These are phyloP conservation scores for Bursaphelenchus okinawaensis DNA, from an alignment of 2,888 invertebrate species.

Conservation along the genomic window DNA sequence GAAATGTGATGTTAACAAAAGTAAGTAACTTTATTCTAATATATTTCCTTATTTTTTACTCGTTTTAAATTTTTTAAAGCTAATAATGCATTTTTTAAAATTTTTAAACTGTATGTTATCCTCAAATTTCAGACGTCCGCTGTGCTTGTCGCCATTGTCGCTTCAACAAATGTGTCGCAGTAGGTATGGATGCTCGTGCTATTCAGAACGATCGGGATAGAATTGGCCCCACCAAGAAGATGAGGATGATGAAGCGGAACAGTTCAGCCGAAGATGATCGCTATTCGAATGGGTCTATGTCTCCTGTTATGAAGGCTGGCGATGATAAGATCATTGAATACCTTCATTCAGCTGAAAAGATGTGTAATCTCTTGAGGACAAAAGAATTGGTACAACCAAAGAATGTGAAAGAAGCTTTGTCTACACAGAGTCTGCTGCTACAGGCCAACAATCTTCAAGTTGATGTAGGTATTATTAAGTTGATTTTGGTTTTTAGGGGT, in stretches of 20 bases:
- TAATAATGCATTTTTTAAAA: background rate
- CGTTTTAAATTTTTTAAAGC: no score
- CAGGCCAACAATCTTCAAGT: conserved; percentile 41
- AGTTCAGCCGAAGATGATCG: conserved; percentile 37
- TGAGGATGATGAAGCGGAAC: conserved; percentile 28
- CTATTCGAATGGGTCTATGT: conserved; percentile 29
- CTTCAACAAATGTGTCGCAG: conserved; percentile 54
- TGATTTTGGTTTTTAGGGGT: no score
- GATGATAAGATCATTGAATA: conserved; percentile 23
- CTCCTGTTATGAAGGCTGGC: conserved; percentile 22
- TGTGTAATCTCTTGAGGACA: conserved; percentile 46
- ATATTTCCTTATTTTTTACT: no score
- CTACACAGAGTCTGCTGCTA: conserved; percentile 43
- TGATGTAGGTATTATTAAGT: conserved; percentile 45
- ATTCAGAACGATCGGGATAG: conserved; percentile 57
- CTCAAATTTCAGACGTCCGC: conserved; percentile 13
- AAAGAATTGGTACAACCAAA: conserved; percentile 48
- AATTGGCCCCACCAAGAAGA: conserved; percentile 55
- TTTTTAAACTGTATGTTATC: background rate
- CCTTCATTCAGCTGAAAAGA: conserved; percentile 42
- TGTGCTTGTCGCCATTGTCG: conserved; percentile 27
- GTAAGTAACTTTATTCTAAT: conserved; percentile 26
- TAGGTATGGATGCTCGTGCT: conserved; percentile 57
- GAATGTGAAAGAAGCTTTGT: conserved; percentile 32
- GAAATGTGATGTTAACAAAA: conserved; percentile 57